Evolutionary conservation across 1,140 invertebrate genomes (phyloP).

Genomic region (Globodera rostochiensis): DNA sequence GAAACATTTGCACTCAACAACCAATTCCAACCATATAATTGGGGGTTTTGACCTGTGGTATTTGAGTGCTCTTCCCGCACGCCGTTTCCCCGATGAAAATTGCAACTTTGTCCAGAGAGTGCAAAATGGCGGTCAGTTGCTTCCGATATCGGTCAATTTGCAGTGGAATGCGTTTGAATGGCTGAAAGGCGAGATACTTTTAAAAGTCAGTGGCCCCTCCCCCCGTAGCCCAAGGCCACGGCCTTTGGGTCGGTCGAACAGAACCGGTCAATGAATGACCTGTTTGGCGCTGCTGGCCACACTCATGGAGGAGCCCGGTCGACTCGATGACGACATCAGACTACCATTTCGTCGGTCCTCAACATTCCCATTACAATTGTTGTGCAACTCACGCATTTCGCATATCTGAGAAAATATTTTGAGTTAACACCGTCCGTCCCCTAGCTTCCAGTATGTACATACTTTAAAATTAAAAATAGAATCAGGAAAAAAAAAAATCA

Average conservation of each 20-base stretch:
- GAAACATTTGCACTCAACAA: constrained; percentile 20
- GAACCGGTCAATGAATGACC: too few relatives aligned
- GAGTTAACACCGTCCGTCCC: too few relatives aligned
- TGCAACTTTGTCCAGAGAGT: constrained; percentile 12
- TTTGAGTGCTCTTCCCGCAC: constrained; percentile 48
- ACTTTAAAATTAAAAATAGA: too few relatives aligned
- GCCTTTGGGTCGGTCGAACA: background rate
- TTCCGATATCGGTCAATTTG: constrained; percentile 16
- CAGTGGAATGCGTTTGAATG: constrained; percentile 12
- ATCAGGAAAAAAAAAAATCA: too few relatives aligned
- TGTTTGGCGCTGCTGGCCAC: background rate
- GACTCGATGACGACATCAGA: background rate
- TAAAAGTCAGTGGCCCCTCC: too few relatives aligned
- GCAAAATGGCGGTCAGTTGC: constrained; percentile 8
- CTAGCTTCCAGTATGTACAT: too few relatives aligned
- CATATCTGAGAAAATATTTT: background rate
- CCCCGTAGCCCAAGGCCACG: too few relatives aligned
- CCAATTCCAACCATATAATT: background rate
- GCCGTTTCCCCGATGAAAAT: constrained; percentile 48
- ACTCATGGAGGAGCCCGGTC: background rate
- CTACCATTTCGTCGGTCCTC: background rate
- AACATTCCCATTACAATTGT: background rate
- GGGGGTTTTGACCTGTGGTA: constrained; percentile 66
- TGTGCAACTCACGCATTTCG: background rate
- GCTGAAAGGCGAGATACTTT: background rate